These are phyloP conservation scores for Carlito syrichta DNA, from an alignment of 2,113 vertebrate genomes.

Conservation along the genomic window DNA sequence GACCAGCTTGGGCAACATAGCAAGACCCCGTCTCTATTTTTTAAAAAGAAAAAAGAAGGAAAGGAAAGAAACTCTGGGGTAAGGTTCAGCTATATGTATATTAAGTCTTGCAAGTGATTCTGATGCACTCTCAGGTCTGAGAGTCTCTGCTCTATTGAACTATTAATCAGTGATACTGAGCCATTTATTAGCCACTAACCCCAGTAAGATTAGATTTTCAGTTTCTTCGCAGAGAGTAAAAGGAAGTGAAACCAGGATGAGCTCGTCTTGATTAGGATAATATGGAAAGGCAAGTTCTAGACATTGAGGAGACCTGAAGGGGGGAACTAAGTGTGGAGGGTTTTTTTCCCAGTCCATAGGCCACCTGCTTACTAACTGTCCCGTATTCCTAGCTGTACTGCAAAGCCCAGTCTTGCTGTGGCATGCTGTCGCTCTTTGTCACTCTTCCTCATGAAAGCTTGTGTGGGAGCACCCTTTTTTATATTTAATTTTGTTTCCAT, in stretches of 20 bases:
- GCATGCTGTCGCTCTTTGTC: not conserved
- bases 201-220: not conserved
- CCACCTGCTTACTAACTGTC: not conserved
- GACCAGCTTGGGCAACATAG: not conserved
- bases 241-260: not conserved
- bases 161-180: not conserved
- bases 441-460: not conserved
- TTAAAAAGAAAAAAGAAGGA: not conserved
- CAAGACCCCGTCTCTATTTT: not conserved
- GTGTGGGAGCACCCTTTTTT: not conserved
- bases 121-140: not conserved
- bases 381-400: not conserved
- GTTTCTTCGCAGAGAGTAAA: not conserved
- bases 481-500: conserved; percentile 81
- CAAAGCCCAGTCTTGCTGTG: not conserved
- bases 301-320: not conserved
- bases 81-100: not conserved
- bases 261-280: not conserved
- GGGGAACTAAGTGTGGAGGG: not conserved
- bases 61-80: not conserved
- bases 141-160: not conserved
- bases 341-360: not conserved
- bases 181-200: not conserved
- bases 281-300: not conserved
- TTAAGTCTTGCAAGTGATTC: not conserved